Evolutionary conservation across 2,113 vertebrate genomes (phyloP), one percentile per base, ranked within the genome.

Genomic region (Thryonomys swinderianus): DNA sequence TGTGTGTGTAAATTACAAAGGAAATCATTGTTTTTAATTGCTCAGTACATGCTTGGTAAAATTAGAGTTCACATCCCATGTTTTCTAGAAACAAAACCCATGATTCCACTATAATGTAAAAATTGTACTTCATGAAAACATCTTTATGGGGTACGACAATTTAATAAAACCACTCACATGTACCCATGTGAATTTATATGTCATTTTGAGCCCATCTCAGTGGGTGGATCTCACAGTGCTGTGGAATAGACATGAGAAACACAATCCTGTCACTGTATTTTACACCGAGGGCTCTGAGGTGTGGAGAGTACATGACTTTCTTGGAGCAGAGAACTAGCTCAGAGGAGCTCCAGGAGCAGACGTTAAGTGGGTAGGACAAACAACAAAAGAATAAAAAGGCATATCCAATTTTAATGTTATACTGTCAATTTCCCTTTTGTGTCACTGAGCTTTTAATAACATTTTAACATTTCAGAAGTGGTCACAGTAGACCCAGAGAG

Each of bases 1-100:
- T 18, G 7, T 25, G 0, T 87, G 64, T 97, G 57, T 96, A 97
- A 90, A 66, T 81, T 95, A 6, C 2, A 5, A 69, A 78, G 21
- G 42, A 94, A 98, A 88, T 67, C 5, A 73, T 64, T 27, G 95
- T 97, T 92, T 94, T 62, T 62, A 51, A 78, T 82, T 92, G 59
- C n/a, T 95, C 62, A 55, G 61, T 85, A 37, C n/a, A 21, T 82
- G 51, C 74, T 82, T 73, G 51, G 42, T 85, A 95, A 86, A 71
- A 91, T 53, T 42, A 55, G 57, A 66, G 25, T 23, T 88, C 51
- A 32, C 74, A 11, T 64, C 17, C 34, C 3, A 7, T 90, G 67
- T 69, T 16, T 94, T 81, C 73, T 55, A 64, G 51, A 84, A 53
- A 23, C 51, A 85, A 81, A 90, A 87, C 67, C 62, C 67, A 86